phyloP scores from a whole-genome alignment of 2,888 invertebrate species.

The Dione juno region DNA sequence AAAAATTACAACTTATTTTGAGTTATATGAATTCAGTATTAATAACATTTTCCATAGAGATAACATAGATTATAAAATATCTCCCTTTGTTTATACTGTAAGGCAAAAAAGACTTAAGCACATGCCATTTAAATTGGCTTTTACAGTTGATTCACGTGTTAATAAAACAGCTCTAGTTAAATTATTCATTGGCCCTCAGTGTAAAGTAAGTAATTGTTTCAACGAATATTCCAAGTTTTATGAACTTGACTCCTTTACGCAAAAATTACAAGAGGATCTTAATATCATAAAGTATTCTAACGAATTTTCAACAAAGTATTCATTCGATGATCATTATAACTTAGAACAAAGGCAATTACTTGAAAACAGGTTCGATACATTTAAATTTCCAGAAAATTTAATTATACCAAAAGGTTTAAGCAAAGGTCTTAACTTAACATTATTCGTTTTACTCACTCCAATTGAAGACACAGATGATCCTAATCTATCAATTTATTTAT shows the following conservation, averaged over 20 bases:
- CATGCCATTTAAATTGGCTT: slow-evolving; percentile 60
- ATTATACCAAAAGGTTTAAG: slow-evolving; percentile 67
- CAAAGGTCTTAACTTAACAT: slow-evolving; percentile 66
- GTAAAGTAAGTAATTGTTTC: slow-evolving; percentile 60
- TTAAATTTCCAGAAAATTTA: slow-evolving; percentile 69
- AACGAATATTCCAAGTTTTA: slow-evolving; percentile 60
- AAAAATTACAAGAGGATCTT: slow-evolving; percentile 58
- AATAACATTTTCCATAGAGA: slow-evolving; percentile 56
- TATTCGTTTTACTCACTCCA: slow-evolving; percentile 69
- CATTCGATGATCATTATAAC: slow-evolving; percentile 61
- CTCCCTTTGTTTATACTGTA: slow-evolving; percentile 55
- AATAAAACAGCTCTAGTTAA: slow-evolving; percentile 59
- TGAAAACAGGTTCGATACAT: slow-evolving; percentile 61
- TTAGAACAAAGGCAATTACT: slow-evolving; percentile 49
- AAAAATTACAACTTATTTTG: slow-evolving; percentile 66
- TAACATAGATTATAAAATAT: slow-evolving; percentile 45
- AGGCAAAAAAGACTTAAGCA: slow-evolving; percentile 69
- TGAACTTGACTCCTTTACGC: slow-evolving; percentile 64
- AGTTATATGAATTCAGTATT: slow-evolving; percentile 64
- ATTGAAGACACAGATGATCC: slow-evolving; percentile 51
- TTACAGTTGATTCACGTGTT: slow-evolving; percentile 60
- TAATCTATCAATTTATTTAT: slow-evolving; percentile 40
- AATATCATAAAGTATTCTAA: slow-evolving; percentile 66
- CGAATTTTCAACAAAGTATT: slow-evolving; percentile 57
- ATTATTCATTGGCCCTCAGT: slow-evolving; percentile 71